Percentiles rank a stretch among this genome's conserved stretches.
Evolutionary conservation across 2,113 vertebrate species (phyloP).

Genomic region (Leptobrachium ailaonicum): DNA sequence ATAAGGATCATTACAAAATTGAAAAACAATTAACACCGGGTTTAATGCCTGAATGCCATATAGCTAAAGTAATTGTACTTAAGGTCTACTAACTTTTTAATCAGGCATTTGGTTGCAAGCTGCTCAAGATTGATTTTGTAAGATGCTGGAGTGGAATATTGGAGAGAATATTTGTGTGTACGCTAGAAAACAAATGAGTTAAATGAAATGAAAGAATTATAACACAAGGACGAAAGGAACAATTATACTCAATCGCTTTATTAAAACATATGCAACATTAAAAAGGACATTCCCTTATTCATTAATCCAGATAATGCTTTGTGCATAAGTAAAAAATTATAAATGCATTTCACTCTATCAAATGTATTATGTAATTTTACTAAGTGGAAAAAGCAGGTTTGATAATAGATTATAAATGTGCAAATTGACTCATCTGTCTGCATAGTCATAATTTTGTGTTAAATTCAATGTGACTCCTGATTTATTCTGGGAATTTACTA

Average conservation of each 20-base stretch:
- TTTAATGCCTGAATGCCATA: conserved; percentile 74
- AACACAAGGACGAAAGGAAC: neutral
- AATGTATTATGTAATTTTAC: too few relatives aligned
- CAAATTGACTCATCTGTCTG: too few relatives aligned
- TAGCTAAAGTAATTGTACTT: conserved; percentile 79
- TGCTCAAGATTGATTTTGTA: conserved; percentile 71
- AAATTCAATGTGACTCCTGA: too few relatives aligned
- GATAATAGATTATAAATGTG: too few relatives aligned
- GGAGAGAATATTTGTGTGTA: conserved; percentile 69
- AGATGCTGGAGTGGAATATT: conserved; percentile 62
- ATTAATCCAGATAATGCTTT: too few relatives aligned
- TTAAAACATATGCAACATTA: too few relatives aligned
- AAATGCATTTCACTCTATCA: too few relatives aligned
- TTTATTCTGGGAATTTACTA: too few relatives aligned
- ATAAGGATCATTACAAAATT: conserved; percentile 77
- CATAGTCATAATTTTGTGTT: too few relatives aligned
- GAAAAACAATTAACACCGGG: conserved; percentile 78
- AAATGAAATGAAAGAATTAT: conserved; percentile 54
- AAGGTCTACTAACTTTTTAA: conserved; percentile 85
- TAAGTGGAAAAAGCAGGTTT: too few relatives aligned
- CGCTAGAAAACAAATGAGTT: conserved; percentile 63
- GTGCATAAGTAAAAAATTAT: too few relatives aligned
- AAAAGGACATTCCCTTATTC: too few relatives aligned
- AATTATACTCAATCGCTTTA: neutral
- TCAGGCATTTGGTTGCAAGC: conserved; percentile 82